Evolutionary conservation across 2,113 vertebrate species (phyloP), one percentile per base, ranked within the genome.

Genomic region (Enhydra lutris): DNA sequence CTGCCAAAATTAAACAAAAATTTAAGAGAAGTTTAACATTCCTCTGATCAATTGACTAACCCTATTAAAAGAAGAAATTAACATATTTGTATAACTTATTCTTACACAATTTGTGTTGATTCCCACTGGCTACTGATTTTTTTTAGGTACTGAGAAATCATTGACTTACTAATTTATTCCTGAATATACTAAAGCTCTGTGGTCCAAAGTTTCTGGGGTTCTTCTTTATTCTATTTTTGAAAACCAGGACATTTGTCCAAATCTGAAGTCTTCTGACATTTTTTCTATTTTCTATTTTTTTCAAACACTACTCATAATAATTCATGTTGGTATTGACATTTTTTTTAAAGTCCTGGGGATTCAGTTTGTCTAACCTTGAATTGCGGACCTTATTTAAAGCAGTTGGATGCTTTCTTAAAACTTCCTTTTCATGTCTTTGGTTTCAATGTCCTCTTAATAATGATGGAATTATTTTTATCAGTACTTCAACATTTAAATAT

Each of bases 321-420:
- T 89, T 55, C 73, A 63, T 57, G 50, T 36, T 39, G 67, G 20
- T 26, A 45, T 36, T 59, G 10, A 55, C 7, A 18, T 84, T 61
- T 85, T 85, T 84, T 85, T 84, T 65, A 50, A 89, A 34, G 52
- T 65, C 24, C 65, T 85, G 1, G 20, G 65, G 45, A 59, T 29
- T 42, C 7, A 69, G 17, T 93, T 91, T 95, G n/a, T 82, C 81
- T 93, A 65, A 82, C 42, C 2, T 36, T 59, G 81, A 87, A 82
- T 95, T 86, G 24, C 31, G 55, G 45, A 67, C 61, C 24, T 96
- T 96, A 39, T 73, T 84, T 89, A 85, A 96, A 89, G 55, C 45
- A 92, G 31, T 55, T n/a, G 39, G 6, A 52, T 63, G 26, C 31
- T 95, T 83, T 91, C 86, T 71, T 65, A 97, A 88, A 95, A 29